phyloP scores from a whole-genome alignment of 2,113 vertebrate species.

The Glaucomys volans region DNA sequence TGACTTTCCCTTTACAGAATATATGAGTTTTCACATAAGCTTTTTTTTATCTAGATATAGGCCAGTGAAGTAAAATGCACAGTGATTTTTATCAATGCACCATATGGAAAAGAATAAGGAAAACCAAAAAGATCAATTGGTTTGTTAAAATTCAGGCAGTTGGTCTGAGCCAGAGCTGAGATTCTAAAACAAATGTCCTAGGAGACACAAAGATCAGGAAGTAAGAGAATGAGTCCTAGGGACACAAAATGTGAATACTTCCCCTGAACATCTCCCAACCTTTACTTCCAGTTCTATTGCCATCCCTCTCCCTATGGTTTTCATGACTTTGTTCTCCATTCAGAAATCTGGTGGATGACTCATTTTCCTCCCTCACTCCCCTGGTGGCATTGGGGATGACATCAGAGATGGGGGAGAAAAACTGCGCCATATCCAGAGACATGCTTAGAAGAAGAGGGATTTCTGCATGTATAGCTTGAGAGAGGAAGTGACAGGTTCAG shows the following conservation, averaged over 20 bases:
- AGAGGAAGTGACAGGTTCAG: background rate
- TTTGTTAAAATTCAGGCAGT: background rate
- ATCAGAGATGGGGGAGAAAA: slow-evolving; percentile 30
- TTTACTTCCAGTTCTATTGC: background rate
- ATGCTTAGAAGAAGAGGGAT: background rate
- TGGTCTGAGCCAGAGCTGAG: background rate
- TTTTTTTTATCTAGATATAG: background rate
- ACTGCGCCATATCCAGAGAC: background rate
- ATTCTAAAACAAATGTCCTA: background rate
- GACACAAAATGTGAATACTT: background rate
- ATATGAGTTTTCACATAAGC: background rate
- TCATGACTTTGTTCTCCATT: slow-evolving; percentile 34
- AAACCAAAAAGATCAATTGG: background rate
- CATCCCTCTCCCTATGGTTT: background rate
- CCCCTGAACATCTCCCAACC: background rate
- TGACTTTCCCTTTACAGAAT: background rate
- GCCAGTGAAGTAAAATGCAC: background rate
- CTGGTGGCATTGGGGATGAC: background rate
- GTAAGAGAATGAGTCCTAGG: background rate
- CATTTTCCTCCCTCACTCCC: background rate
- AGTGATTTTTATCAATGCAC: background rate
- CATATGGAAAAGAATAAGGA: background rate
- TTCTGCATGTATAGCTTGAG: background rate
- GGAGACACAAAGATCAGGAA: background rate
- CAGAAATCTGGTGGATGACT: background rate